A percentile compares a stretch with the other conserved stretches of the same genome.
phyloP scores from a whole-genome alignment of 2,113 vertebrate genomes.

The Nansenia antarctica region DNA sequence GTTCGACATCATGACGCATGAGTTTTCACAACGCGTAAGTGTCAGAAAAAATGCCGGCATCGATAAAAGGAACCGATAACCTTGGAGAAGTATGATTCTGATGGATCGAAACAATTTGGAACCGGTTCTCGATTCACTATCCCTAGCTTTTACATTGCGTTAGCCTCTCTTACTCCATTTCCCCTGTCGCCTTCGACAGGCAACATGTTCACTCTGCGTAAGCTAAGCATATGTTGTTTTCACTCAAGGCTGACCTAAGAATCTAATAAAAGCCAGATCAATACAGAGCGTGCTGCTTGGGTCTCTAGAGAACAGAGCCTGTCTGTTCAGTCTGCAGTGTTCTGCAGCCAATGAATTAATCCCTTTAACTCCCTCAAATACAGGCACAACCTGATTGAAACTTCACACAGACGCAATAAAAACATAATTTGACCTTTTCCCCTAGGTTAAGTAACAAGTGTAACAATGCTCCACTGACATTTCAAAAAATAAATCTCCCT shows the following conservation, averaged over 20 bases:
- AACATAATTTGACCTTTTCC: constrained; percentile 32
- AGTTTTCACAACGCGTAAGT: no score
- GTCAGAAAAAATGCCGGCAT: background rate
- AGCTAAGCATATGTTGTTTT: constrained; percentile 17
- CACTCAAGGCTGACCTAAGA: constrained; percentile 23
- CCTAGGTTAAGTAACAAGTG: background rate
- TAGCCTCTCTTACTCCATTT: background rate
- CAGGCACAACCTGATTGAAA: constrained; percentile 20
- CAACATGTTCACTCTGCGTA: constrained; percentile 14
- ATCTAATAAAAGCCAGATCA: constrained; percentile 58
- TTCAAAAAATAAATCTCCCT: no score
- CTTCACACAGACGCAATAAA: constrained; percentile 42
- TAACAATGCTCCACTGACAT: background rate
- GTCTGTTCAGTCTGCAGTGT: constrained; percentile 7
- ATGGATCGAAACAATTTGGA: background rate
- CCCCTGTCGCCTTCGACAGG: constrained; percentile 16
- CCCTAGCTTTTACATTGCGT: background rate
- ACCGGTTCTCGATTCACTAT: background rate
- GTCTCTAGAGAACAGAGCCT: constrained; percentile 32
- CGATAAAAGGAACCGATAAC: background rate
- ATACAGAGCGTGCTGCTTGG: constrained; percentile 32
- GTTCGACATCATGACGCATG: no score
- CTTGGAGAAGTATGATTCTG: background rate
- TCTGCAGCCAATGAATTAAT: constrained; percentile 54
- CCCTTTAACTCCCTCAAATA: constrained; percentile 26